These are phyloP conservation scores for Eurystomus glaucurus DNA, from an alignment of 2,797 vertebrate genomes.

Conservation along the genomic window DNA sequence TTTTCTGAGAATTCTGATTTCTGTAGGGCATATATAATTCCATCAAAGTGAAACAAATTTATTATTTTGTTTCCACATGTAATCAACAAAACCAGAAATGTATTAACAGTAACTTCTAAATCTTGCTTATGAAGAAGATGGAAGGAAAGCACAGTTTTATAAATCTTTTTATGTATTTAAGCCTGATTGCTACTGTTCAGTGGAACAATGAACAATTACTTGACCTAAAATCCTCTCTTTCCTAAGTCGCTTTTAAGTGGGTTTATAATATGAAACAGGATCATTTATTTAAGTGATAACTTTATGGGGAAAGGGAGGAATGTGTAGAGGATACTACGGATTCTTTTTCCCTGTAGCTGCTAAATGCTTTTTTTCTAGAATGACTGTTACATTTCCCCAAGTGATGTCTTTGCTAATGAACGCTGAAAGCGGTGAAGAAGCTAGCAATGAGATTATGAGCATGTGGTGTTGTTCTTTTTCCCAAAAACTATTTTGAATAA, in stretches of 20 bases:
- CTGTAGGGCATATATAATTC: background rate
- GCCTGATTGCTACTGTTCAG: background rate
- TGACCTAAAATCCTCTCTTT: background rate
- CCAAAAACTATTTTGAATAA: background rate
- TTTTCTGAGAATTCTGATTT: background rate
- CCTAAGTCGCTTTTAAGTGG: background rate
- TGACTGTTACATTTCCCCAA: background rate
- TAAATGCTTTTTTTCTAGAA: background rate
- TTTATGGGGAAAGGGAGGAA: background rate
- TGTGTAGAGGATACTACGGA: background rate
- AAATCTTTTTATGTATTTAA: background rate
- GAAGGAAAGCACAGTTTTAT: background rate
- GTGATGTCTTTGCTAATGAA: background rate
- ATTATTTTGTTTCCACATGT: background rate
- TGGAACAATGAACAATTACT: background rate
- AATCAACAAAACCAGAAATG: background rate
- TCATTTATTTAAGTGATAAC: background rate
- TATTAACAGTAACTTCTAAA: background rate
- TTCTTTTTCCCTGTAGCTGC: background rate
- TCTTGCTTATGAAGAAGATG: background rate
- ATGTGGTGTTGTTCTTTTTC: rapidly evolving
- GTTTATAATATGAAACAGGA: background rate
- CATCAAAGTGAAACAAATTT: background rate
- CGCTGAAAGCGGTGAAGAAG: background rate
- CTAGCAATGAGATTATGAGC: background rate